Percentiles rank a stretch among this genome's conserved stretches.
phyloP scores from a whole-genome alignment of 2,888 invertebrate species.

The Drosophila anomelani region DNA sequence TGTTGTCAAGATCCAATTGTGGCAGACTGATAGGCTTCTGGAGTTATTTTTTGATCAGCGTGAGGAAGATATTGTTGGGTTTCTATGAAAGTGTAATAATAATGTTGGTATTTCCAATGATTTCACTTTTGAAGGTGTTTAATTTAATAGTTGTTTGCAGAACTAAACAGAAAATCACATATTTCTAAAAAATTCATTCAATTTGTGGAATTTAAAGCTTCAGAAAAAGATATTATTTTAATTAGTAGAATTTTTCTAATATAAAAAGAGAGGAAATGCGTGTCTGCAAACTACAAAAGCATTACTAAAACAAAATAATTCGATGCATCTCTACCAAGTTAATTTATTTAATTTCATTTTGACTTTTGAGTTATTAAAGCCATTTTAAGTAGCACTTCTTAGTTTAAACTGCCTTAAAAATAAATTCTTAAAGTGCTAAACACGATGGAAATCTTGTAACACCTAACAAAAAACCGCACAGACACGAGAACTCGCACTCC shows the following conservation, averaged over 20 bases:
- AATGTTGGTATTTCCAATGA: background rate
- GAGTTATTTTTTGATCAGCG: background rate
- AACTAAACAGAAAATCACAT: too few species aligned
- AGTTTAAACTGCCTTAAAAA: background rate
- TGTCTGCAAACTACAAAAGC: too few species aligned
- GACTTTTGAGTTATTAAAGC: background rate
- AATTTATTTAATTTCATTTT: background rate
- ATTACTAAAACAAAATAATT: background rate
- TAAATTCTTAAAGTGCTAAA: background rate
- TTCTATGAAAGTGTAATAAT: too few species aligned
- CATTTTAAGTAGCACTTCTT: slow-evolving; percentile 1
- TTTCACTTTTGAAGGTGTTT: background rate
- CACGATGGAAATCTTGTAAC: background rate
- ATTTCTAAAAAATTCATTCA: background rate
- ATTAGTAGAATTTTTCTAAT: background rate
- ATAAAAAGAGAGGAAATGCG: too few species aligned
- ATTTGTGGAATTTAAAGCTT: background rate
- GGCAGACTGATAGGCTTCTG: slow-evolving; percentile 20
- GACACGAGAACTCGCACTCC: slow-evolving; percentile 18
- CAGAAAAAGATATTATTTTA: too few species aligned
- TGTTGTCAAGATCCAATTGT: slow-evolving; percentile 17
- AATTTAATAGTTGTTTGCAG: background rate
- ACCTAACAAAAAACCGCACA: slow-evolving; percentile 30
- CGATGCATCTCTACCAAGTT: background rate
- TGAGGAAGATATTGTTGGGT: background rate